Evolutionary conservation across 2,113 vertebrate species (phyloP), one percentile per base, ranked within the genome.

Genomic region (Euleptes europaea): DNA sequence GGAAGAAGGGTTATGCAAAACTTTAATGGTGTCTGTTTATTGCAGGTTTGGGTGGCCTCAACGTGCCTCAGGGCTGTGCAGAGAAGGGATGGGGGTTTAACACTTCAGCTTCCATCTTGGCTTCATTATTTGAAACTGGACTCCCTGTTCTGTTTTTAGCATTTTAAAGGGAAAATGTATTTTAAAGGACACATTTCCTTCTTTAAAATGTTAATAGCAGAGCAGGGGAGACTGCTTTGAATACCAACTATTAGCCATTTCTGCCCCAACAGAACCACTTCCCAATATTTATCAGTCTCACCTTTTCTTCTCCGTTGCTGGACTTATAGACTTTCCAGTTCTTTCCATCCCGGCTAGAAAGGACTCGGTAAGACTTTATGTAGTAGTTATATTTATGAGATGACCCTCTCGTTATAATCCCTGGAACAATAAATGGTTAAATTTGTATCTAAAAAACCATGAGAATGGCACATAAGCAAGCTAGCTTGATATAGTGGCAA

Each of bases 251-350:
- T 63, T 35, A 33, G 21, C 31, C 15, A n/a, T 33, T 1, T 0
- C 4, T n/a, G 5, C 35, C 28, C 31, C 26, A 35, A 11, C 4
- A 44, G 8, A 44, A 60, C 35, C 47, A 47, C 12, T 69, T 23
- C 2, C 60, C 8, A 2, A 5, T 40, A 40, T 15, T 42, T 31
- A 4, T 31, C 49, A 38, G 23, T 9, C 84, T 38, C 88, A 97
- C 97, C 97, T 96, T 98, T 84, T 94, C 95, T 66, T 97, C 96
- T 88, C 92, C 95, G 3, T 88, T 7, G 9, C 86, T 88, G 11
- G 90, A 94, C 91, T 96, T 97, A 94, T 97, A 98, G 60, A 86
- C 87, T 90, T 94, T 97, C 98, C 98, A 98, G 47, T 92, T 97
- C 91, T 92, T 97, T 84, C 95, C 86, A 0, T 98, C 97, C 0